phyloP scores from a whole-genome alignment of 1,140 invertebrate genomes.

The Bombus terrestris region DNA sequence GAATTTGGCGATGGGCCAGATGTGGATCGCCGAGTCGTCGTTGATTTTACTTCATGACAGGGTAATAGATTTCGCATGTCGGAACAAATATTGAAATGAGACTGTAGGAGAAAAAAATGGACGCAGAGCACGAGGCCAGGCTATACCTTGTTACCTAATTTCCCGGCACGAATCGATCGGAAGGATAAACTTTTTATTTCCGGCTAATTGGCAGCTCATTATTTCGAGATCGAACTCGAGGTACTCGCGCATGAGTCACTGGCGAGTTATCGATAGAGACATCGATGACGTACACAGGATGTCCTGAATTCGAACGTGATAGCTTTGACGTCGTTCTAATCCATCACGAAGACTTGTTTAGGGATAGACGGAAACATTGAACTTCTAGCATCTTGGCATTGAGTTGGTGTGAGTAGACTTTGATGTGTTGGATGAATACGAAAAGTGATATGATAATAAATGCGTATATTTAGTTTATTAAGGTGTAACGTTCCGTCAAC shows the following conservation, averaged over 20 bases:
- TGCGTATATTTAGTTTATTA: no score
- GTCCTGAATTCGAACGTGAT: slow-evolving; percentile 24
- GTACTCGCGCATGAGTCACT: slow-evolving; percentile 1
- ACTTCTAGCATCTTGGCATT: slow-evolving; percentile 4
- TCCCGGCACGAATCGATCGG: not conserved
- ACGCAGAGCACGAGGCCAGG: not conserved
- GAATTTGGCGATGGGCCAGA: slow-evolving; percentile 43
- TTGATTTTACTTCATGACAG: slow-evolving; percentile 54
- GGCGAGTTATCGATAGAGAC: slow-evolving; percentile 14
- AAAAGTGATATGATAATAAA: no score
- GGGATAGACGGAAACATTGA: not conserved
- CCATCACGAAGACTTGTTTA: not conserved
- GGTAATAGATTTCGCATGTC: slow-evolving; percentile 45
- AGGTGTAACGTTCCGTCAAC: no score
- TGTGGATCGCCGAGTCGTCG: slow-evolving; percentile 34
- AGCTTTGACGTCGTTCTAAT: not conserved
- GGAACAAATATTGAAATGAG: slow-evolving; percentile 40
- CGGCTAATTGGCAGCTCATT: slow-evolving; percentile 33
- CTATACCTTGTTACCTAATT: slow-evolving; percentile 15
- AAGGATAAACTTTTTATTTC: slow-evolving; percentile 40
- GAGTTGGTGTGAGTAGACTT: no score
- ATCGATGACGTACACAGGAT: slow-evolving; percentile 35
- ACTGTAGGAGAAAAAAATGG: not conserved
- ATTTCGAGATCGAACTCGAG: slow-evolving; percentile 23
- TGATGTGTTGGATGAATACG: no score